Base-by-base conservation (phyloP, 2,888 invertebrate species). In the Amiota minor region DNA sequence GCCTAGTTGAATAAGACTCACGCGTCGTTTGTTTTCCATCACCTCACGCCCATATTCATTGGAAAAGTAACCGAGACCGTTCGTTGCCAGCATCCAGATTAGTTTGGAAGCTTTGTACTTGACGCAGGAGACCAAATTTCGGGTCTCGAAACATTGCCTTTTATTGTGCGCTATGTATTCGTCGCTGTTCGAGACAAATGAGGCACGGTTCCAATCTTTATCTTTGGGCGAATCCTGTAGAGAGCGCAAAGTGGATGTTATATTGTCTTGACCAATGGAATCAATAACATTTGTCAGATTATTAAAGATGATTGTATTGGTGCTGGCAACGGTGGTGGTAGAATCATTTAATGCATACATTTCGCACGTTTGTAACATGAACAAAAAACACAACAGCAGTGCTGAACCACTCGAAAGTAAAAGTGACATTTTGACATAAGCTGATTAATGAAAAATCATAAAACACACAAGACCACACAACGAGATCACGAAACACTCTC, bases 61-160 rank as follows among this genome's bases (percentile, higher is more conserved):
- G 71, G 87, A 87, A 74, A 89, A 89, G 76, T 87, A 89, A 45
- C 88, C 88, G 75, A 87, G 71, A 53, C 84, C 80, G 70, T 89
- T 89, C 18, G 87, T 88, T 65, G 89, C 89, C 72, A 89, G 70
- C 71, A 85, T 87, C 88, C 88, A 88, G 47, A 89, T 73, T 6
- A 88, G 80, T 72, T 86, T 88, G 1, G 87, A 84, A 14, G 86
- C 83, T 74, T 86, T 88, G 72, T 89, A 89, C 78, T 89, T 89
- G 16, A 89, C 81, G 79, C 89, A 89, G 68, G 89, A 86, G 50
- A 87, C 80, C 45, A 89, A 75, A 49, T 82, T 85, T 6, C 86
- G 86, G 10, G 84, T 82, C 53, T 82, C 81, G 62, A 88, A 85
- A 75, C 89, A 89, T 64, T 86, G 83, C 18, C 81, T 83, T 78